Evolutionary conservation across 1,140 invertebrate genomes (phyloP).

Genomic region (Drosophila virilis): DNA sequence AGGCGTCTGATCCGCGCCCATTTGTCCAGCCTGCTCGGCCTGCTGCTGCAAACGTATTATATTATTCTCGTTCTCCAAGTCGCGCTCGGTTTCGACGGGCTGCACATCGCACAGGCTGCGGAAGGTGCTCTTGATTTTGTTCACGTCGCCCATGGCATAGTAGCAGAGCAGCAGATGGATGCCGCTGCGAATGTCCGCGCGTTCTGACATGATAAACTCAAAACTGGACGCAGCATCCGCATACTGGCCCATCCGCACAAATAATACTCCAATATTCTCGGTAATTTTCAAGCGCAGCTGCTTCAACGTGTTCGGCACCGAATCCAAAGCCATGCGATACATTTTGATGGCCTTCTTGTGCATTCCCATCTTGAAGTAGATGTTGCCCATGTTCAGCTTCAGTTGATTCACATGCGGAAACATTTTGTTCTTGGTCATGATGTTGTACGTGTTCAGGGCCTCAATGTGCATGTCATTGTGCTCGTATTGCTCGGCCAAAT

Average conservation of each 20-base stretch:
- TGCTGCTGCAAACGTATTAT: constrained; percentile 76
- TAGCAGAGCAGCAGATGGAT: constrained; percentile 97
- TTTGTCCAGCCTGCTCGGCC: constrained; percentile 36
- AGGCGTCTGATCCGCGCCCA: constrained; percentile 36
- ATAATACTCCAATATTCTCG: constrained; percentile 98
- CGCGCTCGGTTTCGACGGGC: constrained; percentile 92
- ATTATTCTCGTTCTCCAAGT: constrained; percentile 87
- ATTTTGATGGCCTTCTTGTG: constrained; percentile 98
- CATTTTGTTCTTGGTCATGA: constrained; percentile 93
- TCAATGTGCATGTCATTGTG: constrained; percentile 97
- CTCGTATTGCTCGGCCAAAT: constrained; percentile 96
- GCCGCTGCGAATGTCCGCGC: constrained; percentile 94
- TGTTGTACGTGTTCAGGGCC: constrained; percentile 97
- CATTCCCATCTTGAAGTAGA: constrained; percentile 97
- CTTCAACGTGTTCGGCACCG: constrained; percentile 96
- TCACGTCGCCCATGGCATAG: constrained; percentile 95
- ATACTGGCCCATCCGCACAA: constrained; percentile 98
- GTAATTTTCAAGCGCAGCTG: constrained; percentile 97
- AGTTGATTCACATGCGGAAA: constrained; percentile 95
- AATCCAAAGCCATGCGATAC: constrained; percentile 98
- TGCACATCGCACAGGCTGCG: constrained; percentile 95
- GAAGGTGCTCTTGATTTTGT: constrained; percentile 97
- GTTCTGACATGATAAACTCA: constrained; percentile 99
- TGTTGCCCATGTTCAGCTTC: constrained; percentile 99
- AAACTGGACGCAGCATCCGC: constrained; percentile 98